Conservation (phyloP, 2,797 vertebrate species). For the Clarias laeviceps region DNA sequence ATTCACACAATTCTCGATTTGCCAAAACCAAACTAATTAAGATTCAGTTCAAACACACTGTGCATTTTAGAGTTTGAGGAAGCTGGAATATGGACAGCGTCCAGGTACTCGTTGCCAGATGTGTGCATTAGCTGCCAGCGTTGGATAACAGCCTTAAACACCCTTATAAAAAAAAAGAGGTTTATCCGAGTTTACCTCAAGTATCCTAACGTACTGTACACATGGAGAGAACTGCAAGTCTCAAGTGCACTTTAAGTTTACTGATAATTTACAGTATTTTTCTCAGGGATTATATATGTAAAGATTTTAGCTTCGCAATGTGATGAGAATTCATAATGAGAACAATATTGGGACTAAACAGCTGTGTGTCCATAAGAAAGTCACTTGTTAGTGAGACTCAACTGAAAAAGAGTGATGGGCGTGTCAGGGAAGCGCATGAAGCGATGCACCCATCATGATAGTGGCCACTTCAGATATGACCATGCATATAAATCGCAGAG, state of each 20-base stretch:
- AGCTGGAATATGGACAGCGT: not conserved
- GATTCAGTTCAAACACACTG: conserved; percentile 26
- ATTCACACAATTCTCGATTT: conserved; percentile 16
- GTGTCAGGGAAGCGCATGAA: too few relatives aligned
- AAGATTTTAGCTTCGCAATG: too few relatives aligned
- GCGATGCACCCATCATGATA: too few relatives aligned
- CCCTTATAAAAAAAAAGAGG: not conserved
- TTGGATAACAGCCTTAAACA: conserved; percentile 4
- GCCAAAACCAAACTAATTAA: conserved; percentile 24
- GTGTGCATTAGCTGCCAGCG: not conserved
- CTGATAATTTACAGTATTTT: not conserved
- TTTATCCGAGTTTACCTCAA: not conserved
- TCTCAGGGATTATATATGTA: too few relatives aligned
- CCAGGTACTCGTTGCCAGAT: conserved; percentile 1
- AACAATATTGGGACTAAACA: too few relatives aligned
- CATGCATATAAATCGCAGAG: too few relatives aligned
- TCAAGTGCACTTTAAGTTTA: not conserved
- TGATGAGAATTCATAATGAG: too few relatives aligned
- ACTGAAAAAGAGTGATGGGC: too few relatives aligned
- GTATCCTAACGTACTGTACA: not conserved
- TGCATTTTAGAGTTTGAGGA: conserved; percentile 19
- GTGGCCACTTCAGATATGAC: too few relatives aligned
- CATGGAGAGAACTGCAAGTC: conserved; percentile 21
- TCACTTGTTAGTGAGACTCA: too few relatives aligned
- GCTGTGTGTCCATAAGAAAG: too few relatives aligned